Base-by-base conservation (phyloP, 2,888 invertebrate genomes). In the Pyrochroa serraticornis region DNA sequence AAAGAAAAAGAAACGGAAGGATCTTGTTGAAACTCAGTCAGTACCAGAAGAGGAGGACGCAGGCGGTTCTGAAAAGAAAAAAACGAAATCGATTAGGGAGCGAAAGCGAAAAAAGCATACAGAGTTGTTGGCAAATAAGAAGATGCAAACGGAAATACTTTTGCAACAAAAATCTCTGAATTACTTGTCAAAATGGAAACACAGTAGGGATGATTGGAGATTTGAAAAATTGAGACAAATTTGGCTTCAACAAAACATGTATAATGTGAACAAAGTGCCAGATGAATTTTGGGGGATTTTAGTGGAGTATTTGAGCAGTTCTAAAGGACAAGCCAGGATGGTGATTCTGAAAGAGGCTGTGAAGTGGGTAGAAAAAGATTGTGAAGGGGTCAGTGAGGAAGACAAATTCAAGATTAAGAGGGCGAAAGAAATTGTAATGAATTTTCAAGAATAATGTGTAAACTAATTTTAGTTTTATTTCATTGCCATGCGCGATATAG, bases 201-300 rank as follows among this genome's bases (percentile, higher is more conserved):
- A 89, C 71, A 82, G 85, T 58, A 83, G 79, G 63, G 78, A 78
- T 39, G 84, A 88, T 67, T 92, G 92, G 92, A 92, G 91, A 76
- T 92, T 92, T 74, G 89, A 89, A 77, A 92, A 92, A 77, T 77
- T 87, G 1, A 85, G 86, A 58, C 92, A 92, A 79, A 84, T 87
- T n/a, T 91, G 90, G 84, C 79, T 92, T 45, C 86, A 85, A 65
- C 87, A 88, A 63, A 84, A 89, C 69, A 84, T 90, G 67, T 86
- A 90, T 64, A 85, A 88, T 57, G 77, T 82, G 8, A 73, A 76
- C 2, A 82, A 84, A 63, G 75, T 91, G 6, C 84, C 86, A 3
- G 83, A 86, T 38, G 80, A 84, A 13, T 79, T 85, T 61, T 92
- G 90, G 85, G 82, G 85, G 2, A 80, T 82, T 8, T 82, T 88